These are phyloP conservation scores for Sitophilus oryzae DNA, from an alignment of 1,140 invertebrate species.

Conservation along the genomic window DNA sequence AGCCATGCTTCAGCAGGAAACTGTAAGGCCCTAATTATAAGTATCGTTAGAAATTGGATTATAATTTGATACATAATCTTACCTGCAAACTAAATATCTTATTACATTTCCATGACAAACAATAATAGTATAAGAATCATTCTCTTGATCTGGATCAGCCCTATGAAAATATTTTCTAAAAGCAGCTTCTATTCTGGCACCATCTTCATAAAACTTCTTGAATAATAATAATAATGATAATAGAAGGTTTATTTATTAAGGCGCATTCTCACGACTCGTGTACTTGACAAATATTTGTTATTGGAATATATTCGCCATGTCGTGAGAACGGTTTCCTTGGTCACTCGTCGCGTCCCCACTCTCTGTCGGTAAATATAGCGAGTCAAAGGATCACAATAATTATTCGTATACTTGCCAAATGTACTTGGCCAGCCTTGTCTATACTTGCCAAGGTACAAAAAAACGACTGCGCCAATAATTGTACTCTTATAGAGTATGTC, in stretches of 20 bases:
- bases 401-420: too few species aligned
- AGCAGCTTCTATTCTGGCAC: slow-evolving; percentile 94
- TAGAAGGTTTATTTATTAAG: neutral
- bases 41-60: neutral
- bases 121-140: slow-evolving; percentile 85
- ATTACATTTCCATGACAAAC: slow-evolving; percentile 99
- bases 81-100: slow-evolving; percentile 95
- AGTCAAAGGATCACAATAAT: too few species aligned
- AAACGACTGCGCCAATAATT: too few species aligned
- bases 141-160: slow-evolving; percentile 70
- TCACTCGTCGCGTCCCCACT: too few species aligned
- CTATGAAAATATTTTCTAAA: slow-evolving; percentile 93
- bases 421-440: too few species aligned
- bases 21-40: slow-evolving; percentile 78
- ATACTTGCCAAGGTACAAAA: too few species aligned
- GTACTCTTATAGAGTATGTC: too few species aligned
- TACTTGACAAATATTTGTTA: too few species aligned
- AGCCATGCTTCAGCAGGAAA: slow-evolving; percentile 96
- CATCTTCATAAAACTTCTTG: slow-evolving; percentile 90
- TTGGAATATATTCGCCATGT: too few species aligned
- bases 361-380: too few species aligned
- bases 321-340: too few species aligned
- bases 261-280: neutral
- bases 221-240: slow-evolving; percentile 22
- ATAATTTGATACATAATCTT: too few species aligned